A percentile compares a stretch with the other conserved stretches of the same genome.
Evolutionary conservation across 2,113 vertebrate species (phyloP).

Genomic region (Cryptoleucopteryx plumbea): DNA sequence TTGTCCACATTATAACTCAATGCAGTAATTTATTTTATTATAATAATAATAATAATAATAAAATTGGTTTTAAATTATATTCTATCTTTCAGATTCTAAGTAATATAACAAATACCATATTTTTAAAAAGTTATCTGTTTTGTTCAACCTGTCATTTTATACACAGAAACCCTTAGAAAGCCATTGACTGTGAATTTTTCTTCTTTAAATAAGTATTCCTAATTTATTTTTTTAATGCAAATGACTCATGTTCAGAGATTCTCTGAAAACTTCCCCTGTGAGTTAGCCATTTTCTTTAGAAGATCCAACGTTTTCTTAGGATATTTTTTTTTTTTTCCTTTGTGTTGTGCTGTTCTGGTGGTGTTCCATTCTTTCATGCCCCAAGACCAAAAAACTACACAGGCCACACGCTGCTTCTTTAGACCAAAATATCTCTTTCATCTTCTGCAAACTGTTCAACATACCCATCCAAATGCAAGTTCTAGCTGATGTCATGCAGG

Average conservation of each 20-base stretch:
- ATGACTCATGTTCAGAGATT: not conserved
- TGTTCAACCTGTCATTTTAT: not conserved
- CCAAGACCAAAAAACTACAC: not conserved
- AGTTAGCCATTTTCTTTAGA: not conserved
- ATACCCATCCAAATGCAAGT: not conserved
- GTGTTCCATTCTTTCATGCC: not conserved
- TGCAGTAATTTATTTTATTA: not conserved
- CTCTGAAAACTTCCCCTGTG: not conserved
- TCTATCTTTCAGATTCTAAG: not conserved
- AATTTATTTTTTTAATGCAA: not conserved
- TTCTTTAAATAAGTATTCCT: not conserved
- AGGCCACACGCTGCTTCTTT: not conserved
- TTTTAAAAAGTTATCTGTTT: not conserved
- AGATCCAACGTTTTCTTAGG: not conserved
- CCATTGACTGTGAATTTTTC: not conserved
- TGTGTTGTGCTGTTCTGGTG: not conserved
- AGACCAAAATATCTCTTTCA: not conserved
- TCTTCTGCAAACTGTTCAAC: not conserved
- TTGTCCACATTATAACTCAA: not conserved
- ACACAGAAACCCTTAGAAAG: not conserved
- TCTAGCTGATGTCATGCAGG: not conserved
- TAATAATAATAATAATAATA: not conserved
- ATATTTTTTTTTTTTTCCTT: not conserved
- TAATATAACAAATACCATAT: not conserved
- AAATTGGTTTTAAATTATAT: not conserved